Conservation (phyloP, 2,113 vertebrate species). For the Sigmodon hispidus region DNA sequence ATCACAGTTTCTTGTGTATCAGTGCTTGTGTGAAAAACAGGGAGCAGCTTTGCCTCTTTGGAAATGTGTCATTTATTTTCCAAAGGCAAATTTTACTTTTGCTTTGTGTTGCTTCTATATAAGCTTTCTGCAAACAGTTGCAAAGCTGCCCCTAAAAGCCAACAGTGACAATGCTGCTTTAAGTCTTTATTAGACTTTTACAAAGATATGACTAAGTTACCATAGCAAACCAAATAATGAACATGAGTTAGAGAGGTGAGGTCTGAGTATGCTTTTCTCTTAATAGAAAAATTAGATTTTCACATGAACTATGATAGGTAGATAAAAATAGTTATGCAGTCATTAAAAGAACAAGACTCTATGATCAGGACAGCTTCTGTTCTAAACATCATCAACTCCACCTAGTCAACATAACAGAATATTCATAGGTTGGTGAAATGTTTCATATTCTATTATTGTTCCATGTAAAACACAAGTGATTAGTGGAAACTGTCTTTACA, state of each 20-base stretch:
- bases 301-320: neutral
- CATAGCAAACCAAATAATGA: slow-evolving; percentile 55
- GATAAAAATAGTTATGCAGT: slow-evolving; percentile 14
- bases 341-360: neutral
- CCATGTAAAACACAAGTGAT: neutral
- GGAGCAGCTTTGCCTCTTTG: neutral
- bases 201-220: slow-evolving; percentile 28
- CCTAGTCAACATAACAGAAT: neutral
- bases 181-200: slow-evolving; percentile 14
- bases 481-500: neutral
- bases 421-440: neutral
- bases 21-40: neutral
- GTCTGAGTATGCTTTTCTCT: slow-evolving; percentile 51
- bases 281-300: neutral
- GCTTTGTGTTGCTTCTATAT: neutral
- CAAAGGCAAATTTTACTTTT: neutral
- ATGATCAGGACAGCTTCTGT: neutral
- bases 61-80: neutral
- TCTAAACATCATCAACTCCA: neutral
- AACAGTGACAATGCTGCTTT: neutral
- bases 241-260: slow-evolving; percentile 45
- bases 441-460: neutral
- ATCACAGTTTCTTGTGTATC: neutral
- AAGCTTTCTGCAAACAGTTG: neutral
- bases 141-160: neutral